Evolutionary conservation across 2,113 vertebrate species (phyloP).

Genomic region (Etia nguti): DNA sequence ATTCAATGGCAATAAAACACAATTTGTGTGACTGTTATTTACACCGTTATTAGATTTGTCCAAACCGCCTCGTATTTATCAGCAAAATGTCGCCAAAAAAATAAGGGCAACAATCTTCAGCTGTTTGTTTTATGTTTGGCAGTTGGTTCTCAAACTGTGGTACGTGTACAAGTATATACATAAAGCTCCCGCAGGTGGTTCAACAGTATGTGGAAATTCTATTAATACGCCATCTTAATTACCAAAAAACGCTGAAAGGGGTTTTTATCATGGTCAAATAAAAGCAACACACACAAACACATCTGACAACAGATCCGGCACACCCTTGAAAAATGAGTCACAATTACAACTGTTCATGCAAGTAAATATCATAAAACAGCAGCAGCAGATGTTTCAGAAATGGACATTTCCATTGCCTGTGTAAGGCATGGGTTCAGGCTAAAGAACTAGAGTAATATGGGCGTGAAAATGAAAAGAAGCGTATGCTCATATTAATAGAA

Average conservation of each 20-base stretch:
- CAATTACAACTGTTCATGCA: not conserved
- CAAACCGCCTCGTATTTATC: not conserved
- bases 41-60: slow-evolving; percentile 3
- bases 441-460: not conserved
- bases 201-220: not conserved
- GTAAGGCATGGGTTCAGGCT: not conserved
- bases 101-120: not conserved
- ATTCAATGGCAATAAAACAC: slow-evolving; percentile 61
- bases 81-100: not conserved
- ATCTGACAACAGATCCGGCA: not conserved
- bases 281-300: not conserved
- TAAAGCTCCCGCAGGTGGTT: not conserved
- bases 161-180: not conserved
- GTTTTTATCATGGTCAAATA: not conserved
- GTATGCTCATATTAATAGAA: not conserved
- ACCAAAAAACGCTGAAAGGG: not conserved
- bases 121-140: not conserved
- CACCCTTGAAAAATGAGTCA: not conserved
- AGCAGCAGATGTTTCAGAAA: not conserved
- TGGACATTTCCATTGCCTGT: not conserved
- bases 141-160: not conserved
- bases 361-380: not conserved
- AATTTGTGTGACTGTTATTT: slow-evolving; percentile 38
- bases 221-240: not conserved
- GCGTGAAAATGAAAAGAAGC: not conserved